Percentiles rank a stretch among this genome's conserved stretches.
These are phyloP conservation scores for Apamea monoglypha DNA, from an alignment of 2,888 invertebrate genomes.

Conservation along the genomic window DNA sequence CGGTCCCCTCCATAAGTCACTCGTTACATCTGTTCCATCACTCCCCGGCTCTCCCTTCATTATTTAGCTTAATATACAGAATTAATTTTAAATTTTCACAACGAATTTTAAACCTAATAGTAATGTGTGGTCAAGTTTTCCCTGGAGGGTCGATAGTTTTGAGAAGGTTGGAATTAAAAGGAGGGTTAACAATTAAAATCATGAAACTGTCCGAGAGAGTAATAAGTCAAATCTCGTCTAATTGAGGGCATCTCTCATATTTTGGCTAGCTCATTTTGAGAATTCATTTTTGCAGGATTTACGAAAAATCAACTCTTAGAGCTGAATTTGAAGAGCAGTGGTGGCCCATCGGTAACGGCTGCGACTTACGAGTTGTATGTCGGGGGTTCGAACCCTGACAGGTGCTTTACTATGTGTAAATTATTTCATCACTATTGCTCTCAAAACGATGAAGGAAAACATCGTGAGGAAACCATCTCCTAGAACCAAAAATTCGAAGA, in stretches of 20 bases:
- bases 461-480: too few relatives aligned
- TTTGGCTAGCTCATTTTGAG: background rate
- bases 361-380: too few relatives aligned
- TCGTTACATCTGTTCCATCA: conserved; percentile 83
- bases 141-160: conserved; percentile 27
- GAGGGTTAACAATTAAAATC: conserved; percentile 20
- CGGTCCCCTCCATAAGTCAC: conserved; percentile 81
- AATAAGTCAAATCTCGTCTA: background rate
- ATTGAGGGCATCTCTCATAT: background rate
- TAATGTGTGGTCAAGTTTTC: conserved; percentile 39
- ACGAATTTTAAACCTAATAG: conserved; percentile 45
- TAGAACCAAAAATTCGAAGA: too few relatives aligned
- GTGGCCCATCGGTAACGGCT: too few relatives aligned
- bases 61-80: conserved; percentile 63
- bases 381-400: too few relatives aligned
- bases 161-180: conserved; percentile 15
- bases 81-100: conserved; percentile 62
- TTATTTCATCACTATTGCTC: too few relatives aligned
- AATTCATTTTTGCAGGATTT: background rate
- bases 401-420: too few relatives aligned
- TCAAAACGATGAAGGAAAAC: too few relatives aligned
- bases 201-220: background rate
- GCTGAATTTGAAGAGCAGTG: background rate
- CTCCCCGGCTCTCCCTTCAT: conserved; percentile 69
- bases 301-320: background rate